phyloP scores from a whole-genome alignment of 2,797 vertebrate species.

The Sebastes iracundus region DNA sequence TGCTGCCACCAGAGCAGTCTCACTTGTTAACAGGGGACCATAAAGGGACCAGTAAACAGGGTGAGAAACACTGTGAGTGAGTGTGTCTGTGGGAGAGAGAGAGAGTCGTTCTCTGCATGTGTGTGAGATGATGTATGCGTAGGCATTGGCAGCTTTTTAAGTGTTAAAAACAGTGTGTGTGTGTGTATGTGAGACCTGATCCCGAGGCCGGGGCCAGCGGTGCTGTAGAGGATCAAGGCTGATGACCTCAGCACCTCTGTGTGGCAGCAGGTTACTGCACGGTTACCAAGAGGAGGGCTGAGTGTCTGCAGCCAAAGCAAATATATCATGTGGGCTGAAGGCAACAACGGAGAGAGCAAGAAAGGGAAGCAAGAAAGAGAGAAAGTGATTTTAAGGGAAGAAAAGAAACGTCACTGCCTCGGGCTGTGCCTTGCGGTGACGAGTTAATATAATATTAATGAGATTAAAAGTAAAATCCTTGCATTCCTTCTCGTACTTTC shows the following conservation, averaged over 20 bases:
- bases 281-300: conserved; percentile 51
- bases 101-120: conserved; percentile 5
- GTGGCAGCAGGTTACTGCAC: conserved; percentile 54
- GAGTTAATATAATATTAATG: conserved; percentile 15
- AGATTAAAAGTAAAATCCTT: conserved; percentile 7
- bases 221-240: conserved; percentile 54
- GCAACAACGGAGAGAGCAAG: not conserved
- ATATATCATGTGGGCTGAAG: conserved; percentile 50
- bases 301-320: conserved; percentile 62
- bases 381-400: conserved; percentile 19
- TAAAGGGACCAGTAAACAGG: conserved; percentile 71
- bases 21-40: conserved; percentile 65
- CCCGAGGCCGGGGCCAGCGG: conserved; percentile 53
- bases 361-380: not conserved
- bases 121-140: conserved; percentile 14
- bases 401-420: not conserved
- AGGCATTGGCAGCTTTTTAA: conserved; percentile 14
- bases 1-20: conserved; percentile 36
- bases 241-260: conserved; percentile 74
- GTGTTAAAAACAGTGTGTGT: not conserved
- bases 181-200: conserved; percentile 36
- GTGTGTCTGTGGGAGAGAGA: conserved; percentile 10
- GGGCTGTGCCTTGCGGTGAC: not conserved
- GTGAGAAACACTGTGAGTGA: conserved; percentile 26
- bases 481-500: not conserved